Conservation (phyloP, 1,140 invertebrate species). For the Metopolophium dirhodum region DNA sequence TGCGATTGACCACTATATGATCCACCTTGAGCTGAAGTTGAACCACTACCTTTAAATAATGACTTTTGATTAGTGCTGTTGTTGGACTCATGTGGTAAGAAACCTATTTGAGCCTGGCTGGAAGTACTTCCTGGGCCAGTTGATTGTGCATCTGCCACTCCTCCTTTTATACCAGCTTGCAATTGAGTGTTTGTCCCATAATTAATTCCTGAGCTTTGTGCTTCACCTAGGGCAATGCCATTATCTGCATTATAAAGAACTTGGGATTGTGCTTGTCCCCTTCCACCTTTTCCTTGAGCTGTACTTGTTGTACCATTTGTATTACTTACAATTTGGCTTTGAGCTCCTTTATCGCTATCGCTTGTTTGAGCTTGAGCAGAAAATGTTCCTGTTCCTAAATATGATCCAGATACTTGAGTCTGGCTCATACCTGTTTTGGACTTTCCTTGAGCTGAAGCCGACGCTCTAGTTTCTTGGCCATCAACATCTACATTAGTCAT, state of each 20-base stretch:
- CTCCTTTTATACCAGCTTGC: conserved; percentile 78
- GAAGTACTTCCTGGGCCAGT: conserved; percentile 81
- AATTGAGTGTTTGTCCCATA: conserved; percentile 80
- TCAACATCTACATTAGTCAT: conserved; percentile 73
- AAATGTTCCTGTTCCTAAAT: conserved; percentile 77
- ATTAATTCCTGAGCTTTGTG: conserved; percentile 75
- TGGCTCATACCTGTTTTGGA: conserved; percentile 75
- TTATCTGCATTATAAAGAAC: conserved; percentile 75
- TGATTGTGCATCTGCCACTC: conserved; percentile 82
- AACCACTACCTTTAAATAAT: conserved; percentile 76
- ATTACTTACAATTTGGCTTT: conserved; percentile 75
- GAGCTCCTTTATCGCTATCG: conserved; percentile 75
- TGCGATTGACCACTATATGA: conserved; percentile 77
- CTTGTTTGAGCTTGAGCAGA: conserved; percentile 81
- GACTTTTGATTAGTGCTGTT: conserved; percentile 63
- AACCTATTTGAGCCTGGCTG: conserved; percentile 85
- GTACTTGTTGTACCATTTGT: conserved; percentile 76
- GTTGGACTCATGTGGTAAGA: conserved; percentile 73
- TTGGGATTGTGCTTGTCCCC: conserved; percentile 78
- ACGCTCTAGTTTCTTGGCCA: conserved; percentile 74
- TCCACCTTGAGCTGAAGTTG: conserved; percentile 78
- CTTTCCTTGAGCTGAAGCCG: conserved; percentile 76
- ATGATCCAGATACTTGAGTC: conserved; percentile 79
- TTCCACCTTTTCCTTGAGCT: conserved; percentile 75
- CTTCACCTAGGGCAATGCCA: conserved; percentile 74